These are phyloP conservation scores for Belgica antarctica DNA, from an alignment of 2,888 invertebrate species.

Conservation along the genomic window DNA sequence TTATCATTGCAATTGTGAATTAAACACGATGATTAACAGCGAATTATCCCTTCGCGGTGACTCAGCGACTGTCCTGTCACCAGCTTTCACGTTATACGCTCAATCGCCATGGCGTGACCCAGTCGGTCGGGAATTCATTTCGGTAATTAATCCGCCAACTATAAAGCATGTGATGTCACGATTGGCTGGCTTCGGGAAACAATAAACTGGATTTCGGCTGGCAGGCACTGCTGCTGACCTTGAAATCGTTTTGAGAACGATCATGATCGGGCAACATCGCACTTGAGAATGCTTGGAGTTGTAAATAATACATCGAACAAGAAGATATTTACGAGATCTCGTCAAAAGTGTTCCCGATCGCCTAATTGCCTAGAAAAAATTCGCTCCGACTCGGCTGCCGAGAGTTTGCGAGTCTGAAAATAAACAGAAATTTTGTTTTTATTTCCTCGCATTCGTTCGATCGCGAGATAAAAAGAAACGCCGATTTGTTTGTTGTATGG, in stretches of 20 bases:
- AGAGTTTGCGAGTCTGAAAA: not conserved
- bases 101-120: not conserved
- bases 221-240: not conserved
- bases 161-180: constrained; percentile 3
- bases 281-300: not conserved
- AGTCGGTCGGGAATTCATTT: not conserved
- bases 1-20: not conserved
- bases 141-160: not conserved
- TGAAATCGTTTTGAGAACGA: not conserved
- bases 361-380: not conserved
- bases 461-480: not conserved
- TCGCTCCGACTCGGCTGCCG: no score
- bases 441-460: not conserved
- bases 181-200: not conserved
- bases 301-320: not conserved
- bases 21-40: not conserved
- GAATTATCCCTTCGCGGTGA: no score
- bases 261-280: not conserved
- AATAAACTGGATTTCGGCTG: not conserved
- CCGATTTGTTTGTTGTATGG: constrained; percentile 13
- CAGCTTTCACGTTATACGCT: not conserved
- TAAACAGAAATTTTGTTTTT: no score
- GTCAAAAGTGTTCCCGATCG: not conserved
- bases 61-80: not conserved
- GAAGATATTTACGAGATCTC: not conserved